phyloP scores from a whole-genome alignment of 2,888 invertebrate species.

The Ditula angustiorana region DNA sequence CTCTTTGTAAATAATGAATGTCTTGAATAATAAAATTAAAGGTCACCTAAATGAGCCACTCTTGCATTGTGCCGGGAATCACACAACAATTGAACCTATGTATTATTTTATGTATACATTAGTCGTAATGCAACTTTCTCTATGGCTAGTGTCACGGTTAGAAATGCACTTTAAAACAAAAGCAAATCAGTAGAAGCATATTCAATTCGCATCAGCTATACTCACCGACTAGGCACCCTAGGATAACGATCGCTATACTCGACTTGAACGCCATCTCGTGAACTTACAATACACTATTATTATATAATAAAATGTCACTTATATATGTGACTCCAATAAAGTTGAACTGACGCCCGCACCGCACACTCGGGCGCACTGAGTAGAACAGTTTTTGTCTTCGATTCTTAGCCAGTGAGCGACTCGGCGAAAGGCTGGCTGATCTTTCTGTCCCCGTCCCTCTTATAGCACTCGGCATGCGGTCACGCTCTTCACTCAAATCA shows the following conservation, averaged over 20 bases:
- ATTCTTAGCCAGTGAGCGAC: conserved; percentile 71
- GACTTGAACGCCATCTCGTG: conserved; percentile 76
- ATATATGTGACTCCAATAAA: conserved; percentile 63
- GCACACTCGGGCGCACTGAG: conserved; percentile 77
- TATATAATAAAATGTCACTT: conserved; percentile 69
- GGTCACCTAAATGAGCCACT: conserved; percentile 29
- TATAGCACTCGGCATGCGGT: conserved; percentile 48
- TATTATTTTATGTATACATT: background rate
- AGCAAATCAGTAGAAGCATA: conserved; percentile 9
- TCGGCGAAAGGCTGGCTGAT: conserved; percentile 77
- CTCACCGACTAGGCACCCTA: conserved; percentile 77
- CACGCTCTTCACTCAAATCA: conserved; percentile 55
- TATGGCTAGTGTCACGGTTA: background rate
- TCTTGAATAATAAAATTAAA: conserved; percentile 33
- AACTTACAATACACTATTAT: conserved; percentile 59
- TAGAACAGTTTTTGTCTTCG: conserved; percentile 77
- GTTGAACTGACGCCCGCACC: conserved; percentile 70
- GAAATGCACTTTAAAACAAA: conserved; percentile 8
- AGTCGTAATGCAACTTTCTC: too few relatives aligned
- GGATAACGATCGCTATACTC: conserved; percentile 63
- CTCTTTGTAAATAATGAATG: conserved; percentile 20
- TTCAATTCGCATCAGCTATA: conserved; percentile 36
- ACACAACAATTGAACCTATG: background rate
- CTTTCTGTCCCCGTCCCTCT: conserved; percentile 60
- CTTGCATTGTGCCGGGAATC: background rate